Conservation (phyloP, 2,113 vertebrate species). For the Jacana jacana region DNA sequence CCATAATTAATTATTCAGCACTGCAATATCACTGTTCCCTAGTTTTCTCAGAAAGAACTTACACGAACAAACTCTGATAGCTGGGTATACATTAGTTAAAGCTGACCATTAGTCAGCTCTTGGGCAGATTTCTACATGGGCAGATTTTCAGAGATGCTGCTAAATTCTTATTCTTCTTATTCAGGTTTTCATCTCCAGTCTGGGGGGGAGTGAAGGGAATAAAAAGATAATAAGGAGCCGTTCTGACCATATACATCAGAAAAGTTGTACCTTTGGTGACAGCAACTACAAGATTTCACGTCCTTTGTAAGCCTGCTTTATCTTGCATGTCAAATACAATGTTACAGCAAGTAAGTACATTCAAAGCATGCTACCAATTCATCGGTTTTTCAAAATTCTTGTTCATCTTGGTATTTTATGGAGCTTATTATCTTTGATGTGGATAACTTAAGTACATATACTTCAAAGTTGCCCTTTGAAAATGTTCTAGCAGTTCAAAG, state of each 20-base stretch:
- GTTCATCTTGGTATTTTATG: background rate
- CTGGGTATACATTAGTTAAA: background rate
- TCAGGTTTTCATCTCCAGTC: background rate
- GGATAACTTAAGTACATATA: background rate
- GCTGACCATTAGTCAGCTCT: background rate
- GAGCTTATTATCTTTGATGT: background rate
- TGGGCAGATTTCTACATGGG: background rate
- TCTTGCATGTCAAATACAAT: background rate
- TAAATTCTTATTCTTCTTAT: background rate
- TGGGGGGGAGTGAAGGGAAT: too few relatives aligned
- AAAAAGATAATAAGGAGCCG: background rate
- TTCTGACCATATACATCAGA: background rate
- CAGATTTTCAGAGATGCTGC: background rate
- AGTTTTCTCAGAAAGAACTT: background rate
- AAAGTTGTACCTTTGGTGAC: background rate
- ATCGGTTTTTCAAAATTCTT: background rate
- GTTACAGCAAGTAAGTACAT: background rate
- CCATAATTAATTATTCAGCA: background rate
- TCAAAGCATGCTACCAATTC: background rate
- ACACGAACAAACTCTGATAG: background rate
- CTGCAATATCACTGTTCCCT: background rate
- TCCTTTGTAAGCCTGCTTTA: background rate
- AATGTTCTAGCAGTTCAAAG: background rate
- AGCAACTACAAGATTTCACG: background rate
- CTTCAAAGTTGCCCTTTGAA: background rate